Conservation (phyloP, 1,140 invertebrate genomes). For the Schlechtendalia chinensis region DNA sequence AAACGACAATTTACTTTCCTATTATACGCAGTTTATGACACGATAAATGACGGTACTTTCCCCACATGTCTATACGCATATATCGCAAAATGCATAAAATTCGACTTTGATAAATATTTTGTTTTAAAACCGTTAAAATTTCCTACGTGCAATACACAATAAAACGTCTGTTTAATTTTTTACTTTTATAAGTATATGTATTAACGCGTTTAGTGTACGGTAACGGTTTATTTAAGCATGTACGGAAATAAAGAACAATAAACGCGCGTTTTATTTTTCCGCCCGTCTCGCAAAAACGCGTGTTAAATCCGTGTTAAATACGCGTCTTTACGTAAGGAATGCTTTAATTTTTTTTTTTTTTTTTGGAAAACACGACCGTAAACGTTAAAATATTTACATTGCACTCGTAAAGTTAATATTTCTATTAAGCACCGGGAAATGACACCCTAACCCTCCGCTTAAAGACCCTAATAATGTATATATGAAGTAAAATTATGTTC, state of each 20-base stretch:
- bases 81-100: not conserved
- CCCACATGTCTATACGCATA: too few relatives aligned
- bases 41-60: too few relatives aligned
- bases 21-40: too few relatives aligned
- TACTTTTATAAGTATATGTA: too few relatives aligned
- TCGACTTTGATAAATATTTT: not conserved
- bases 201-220: not conserved
- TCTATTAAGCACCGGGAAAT: slow-evolving; percentile 30
- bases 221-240: too few relatives aligned
- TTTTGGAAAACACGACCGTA: slow-evolving; percentile 10
- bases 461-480: slow-evolving; percentile 1
- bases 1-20: too few relatives aligned
- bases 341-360: not conserved
- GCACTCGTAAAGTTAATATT: slow-evolving; percentile 31
- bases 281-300: too few relatives aligned
- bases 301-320: too few relatives aligned
- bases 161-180: not conserved
- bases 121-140: too few relatives aligned
- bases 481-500: slow-evolving; percentile 28
- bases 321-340: not conserved
- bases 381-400: slow-evolving; percentile 38
- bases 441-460: slow-evolving; percentile 27
- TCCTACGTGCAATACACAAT: not conserved
- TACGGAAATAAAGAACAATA: too few relatives aligned
- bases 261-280: too few relatives aligned